Base-by-base conservation (phyloP, 1,140 invertebrate species). In the Cotesia typhae region DNA sequence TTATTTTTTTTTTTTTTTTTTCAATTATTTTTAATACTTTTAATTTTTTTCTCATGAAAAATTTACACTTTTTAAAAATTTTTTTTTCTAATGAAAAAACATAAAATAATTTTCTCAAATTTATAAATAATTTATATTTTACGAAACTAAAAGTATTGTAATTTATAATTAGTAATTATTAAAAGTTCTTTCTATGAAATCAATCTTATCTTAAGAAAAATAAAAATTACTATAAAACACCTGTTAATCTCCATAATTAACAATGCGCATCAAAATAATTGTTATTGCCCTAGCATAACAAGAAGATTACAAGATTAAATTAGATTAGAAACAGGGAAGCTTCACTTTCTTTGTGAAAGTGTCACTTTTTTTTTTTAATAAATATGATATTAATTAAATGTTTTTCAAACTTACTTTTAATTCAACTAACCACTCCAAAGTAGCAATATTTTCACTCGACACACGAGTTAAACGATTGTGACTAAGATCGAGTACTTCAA, bases 401-500 rank as follows among this genome's bases (percentile, higher is more conserved):
- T 0, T 47, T 47, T 47, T 47, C 14, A 28, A 17, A 20, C 7
- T 67, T 74, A 90, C 89, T 85, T 94, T 93, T 1, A 96, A 82
- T 81, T 96, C 94, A 0, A 95, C 93, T 9, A 96, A 85, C 92
- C 94, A 95, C 81, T 95, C 93, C 87, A 96, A 91, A 36, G 88
- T 82, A 20, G 89, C 88, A 4, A 92, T 86, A 82, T 89, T 91
- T 12, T 90, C 88, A 53, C 86, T 88, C 10, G 90, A 90, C 0
- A 97, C 88, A 75, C 89, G 89, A 1, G 89, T 88, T n/a, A 97
- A 84, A 61, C 89, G 90, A 82, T 96, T 96, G 76, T 91, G 89
- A 83, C 92, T 94, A 51, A 94, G 82, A 83, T 95, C 94, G 36
- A 95, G 83, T 5, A 95, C 92, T 83, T 95, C 94, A n/a, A 95